A percentile compares a stretch with the other conserved stretches of the same genome.
phyloP scores from a whole-genome alignment of 2,888 invertebrate species.

The Dione vanillae region DNA sequence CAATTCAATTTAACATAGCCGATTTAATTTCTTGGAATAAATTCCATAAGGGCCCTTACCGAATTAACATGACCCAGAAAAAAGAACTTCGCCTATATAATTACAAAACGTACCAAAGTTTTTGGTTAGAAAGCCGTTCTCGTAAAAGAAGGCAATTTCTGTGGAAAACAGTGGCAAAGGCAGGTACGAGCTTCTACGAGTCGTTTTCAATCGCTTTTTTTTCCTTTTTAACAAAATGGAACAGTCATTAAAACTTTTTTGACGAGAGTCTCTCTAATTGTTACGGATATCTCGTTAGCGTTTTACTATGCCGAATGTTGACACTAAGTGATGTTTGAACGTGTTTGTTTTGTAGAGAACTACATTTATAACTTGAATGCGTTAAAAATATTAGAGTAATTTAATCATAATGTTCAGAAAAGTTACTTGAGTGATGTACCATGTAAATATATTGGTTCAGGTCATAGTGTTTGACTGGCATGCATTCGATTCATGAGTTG shows the following conservation, averaged over 20 bases:
- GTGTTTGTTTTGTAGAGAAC: conserved; percentile 31
- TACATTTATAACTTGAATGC: not conserved
- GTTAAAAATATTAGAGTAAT: too few relatives aligned
- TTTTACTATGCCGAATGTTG: conserved; percentile 47
- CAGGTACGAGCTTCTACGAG: conserved; percentile 53
- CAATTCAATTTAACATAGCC: not conserved
- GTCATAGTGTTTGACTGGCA: too few relatives aligned
- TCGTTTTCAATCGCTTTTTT: conserved; percentile 64
- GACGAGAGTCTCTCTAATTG: conserved; percentile 70
- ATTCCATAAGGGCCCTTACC: conserved; percentile 13
- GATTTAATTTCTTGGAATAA: conserved; percentile 1
- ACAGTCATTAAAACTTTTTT: conserved; percentile 77
- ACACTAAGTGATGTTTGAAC: conserved; percentile 51
- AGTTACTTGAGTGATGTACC: too few relatives aligned
- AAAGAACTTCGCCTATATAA: conserved; percentile 39
- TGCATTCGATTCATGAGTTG: too few relatives aligned
- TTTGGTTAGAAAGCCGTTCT: conserved; percentile 30
- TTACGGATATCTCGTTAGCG: conserved; percentile 71
- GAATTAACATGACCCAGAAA: conserved; percentile 38
- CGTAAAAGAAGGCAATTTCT: conserved; percentile 37
- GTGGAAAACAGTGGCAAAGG: conserved; percentile 46
- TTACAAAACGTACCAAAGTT: conserved; percentile 41
- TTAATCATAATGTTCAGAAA: too few relatives aligned
- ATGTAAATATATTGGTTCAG: too few relatives aligned
- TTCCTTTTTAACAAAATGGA: conserved; percentile 59